Conservation (phyloP, 2,888 invertebrate genomes). For the Chouioia cunea region DNA sequence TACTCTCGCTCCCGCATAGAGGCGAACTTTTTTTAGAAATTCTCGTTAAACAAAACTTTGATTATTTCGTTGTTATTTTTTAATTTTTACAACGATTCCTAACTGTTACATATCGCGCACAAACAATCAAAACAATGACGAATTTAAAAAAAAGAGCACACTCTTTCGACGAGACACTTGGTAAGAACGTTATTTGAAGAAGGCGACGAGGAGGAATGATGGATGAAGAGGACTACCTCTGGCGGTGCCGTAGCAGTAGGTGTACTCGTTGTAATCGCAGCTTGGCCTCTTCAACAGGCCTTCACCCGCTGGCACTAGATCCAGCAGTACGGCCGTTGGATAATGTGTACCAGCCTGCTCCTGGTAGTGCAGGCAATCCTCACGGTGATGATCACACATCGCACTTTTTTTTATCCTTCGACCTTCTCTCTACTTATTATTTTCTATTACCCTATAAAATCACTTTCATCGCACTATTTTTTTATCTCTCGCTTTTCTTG, state of each 20-base stretch:
- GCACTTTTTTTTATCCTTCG: too few relatives aligned
- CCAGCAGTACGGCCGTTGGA: slow-evolving; percentile 63
- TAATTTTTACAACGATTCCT: slow-evolving; percentile 26
- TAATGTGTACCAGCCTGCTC: slow-evolving; percentile 51
- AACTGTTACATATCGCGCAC: too few relatives aligned
- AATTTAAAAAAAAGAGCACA: too few relatives aligned
- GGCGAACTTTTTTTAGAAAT: slow-evolving; percentile 23
- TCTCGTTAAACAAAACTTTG: background rate
- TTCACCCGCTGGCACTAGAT: slow-evolving; percentile 64
- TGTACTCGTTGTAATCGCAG: slow-evolving; percentile 68
- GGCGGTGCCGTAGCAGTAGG: slow-evolving; percentile 66
- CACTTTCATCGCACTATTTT: too few relatives aligned
- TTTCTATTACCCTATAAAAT: too few relatives aligned
- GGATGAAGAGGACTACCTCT: slow-evolving; percentile 59
- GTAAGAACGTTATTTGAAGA: too few relatives aligned
- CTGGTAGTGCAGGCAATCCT: slow-evolving; percentile 4
- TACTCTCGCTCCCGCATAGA: slow-evolving; percentile 48
- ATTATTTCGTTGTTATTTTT: slow-evolving; percentile 8
- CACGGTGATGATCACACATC: slow-evolving; percentile 20
- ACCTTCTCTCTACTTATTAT: too few relatives aligned
- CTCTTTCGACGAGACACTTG: slow-evolving; percentile 8
- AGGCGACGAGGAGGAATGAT: too few relatives aligned
- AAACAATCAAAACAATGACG: too few relatives aligned
- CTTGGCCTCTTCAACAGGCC: slow-evolving; percentile 65
- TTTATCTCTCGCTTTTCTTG: too few relatives aligned